A percentile compares a stretch with the other conserved stretches of the same genome.
These are phyloP conservation scores for Ametastegia equiseti DNA, from an alignment of 2,888 invertebrate genomes.

Conservation along the genomic window DNA sequence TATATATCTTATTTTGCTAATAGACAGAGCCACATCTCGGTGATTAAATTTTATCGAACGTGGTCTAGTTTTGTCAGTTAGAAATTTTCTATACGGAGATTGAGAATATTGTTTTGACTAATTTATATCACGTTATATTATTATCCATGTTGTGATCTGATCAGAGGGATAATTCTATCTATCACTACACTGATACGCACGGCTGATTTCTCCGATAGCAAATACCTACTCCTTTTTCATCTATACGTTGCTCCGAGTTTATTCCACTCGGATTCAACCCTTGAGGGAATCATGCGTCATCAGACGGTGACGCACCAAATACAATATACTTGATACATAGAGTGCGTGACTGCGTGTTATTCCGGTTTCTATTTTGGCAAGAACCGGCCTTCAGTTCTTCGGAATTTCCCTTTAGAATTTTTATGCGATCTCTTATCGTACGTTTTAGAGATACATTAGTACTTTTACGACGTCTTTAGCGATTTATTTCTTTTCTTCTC, in stretches of 20 bases:
- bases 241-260: neutral
- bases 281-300: neutral
- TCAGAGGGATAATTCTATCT: neutral
- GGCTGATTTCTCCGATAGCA: neutral
- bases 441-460: neutral
- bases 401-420: neutral
- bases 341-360: neutral
- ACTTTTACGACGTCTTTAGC: neutral
- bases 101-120: conserved; percentile 21
- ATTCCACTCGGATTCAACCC: conserved; percentile 11
- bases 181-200: neutral
- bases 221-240: neutral
- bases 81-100: neutral
- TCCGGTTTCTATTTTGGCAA: neutral
- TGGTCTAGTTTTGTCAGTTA: conserved; percentile 17
- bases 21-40: neutral
- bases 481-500: neutral
- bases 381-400: neutral
- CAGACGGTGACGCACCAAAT: neutral
- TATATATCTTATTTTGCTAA: conserved; percentile 3
- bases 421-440: neutral
- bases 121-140: conserved; percentile 4
- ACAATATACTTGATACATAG: neutral
- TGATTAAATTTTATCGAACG: conserved; percentile 13
- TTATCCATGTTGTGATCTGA: neutral